Conservation (phyloP, 2,797 vertebrate genomes). For the Hippopotamyrus pictus region DNA sequence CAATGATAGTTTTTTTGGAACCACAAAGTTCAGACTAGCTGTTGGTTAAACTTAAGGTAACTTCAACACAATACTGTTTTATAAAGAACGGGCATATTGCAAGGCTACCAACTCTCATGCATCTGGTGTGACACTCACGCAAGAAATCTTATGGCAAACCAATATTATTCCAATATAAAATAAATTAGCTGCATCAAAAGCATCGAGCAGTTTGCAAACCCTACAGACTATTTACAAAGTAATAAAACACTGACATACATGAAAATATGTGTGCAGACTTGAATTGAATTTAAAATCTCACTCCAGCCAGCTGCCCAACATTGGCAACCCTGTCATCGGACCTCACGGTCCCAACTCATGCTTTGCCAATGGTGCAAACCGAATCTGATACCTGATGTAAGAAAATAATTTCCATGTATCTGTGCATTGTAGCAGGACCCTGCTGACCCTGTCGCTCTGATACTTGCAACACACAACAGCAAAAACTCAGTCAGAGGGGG, state of each 20-base stretch:
- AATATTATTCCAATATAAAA: background rate
- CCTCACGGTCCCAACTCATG: background rate
- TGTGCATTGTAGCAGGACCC: background rate
- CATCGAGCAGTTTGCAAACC: background rate
- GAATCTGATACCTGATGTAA: background rate
- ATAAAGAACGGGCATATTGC: slow-evolving; percentile 23
- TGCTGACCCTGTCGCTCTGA: background rate
- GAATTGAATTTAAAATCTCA: background rate
- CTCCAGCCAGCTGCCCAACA: background rate
- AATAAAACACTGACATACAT: background rate
- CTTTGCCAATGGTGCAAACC: background rate
- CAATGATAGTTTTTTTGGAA: background rate
- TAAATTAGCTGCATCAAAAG: background rate
- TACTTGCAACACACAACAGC: background rate
- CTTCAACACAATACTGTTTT: slow-evolving; percentile 34
- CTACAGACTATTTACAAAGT: background rate
- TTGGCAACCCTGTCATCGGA: background rate
- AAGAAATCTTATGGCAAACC: background rate
- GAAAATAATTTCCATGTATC: background rate
- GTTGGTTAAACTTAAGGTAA: slow-evolving; percentile 31
- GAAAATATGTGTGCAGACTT: background rate
- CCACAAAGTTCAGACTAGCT: background rate
- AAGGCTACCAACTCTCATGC: background rate
- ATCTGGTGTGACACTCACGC: background rate
- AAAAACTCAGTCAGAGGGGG: background rate